These are phyloP conservation scores for Acrossocheilus wenchowensis DNA, from an alignment of 2,797 vertebrate species.

Conservation along the genomic window DNA sequence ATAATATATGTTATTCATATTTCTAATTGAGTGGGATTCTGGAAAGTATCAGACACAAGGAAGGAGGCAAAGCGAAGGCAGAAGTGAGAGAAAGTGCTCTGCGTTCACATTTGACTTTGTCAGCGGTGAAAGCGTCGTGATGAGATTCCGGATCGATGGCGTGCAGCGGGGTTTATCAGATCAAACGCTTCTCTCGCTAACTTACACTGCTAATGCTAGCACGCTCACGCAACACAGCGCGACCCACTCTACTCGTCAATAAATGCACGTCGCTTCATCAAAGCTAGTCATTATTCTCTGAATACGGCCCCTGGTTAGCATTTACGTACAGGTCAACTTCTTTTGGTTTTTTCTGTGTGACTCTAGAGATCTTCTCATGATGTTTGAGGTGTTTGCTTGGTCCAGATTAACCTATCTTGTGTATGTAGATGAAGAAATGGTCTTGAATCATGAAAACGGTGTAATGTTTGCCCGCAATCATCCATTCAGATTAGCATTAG, in stretches of 20 bases:
- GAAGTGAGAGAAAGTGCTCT: too few relatives aligned
- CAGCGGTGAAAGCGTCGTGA: too few relatives aligned
- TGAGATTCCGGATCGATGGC: too few relatives aligned
- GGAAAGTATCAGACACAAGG: too few relatives aligned
- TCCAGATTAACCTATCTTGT: not conserved
- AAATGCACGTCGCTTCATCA: constrained; percentile 12
- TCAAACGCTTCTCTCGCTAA: too few relatives aligned
- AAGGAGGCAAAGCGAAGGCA: too few relatives aligned
- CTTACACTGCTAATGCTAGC: too few relatives aligned
- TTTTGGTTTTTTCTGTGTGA: not conserved
- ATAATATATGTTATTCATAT: too few relatives aligned
- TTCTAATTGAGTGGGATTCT: too few relatives aligned
- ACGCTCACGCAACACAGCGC: too few relatives aligned
- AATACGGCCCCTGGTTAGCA: constrained; percentile 16
- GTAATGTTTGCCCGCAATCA: not conserved
- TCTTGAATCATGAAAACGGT: not conserved
- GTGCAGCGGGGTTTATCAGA: too few relatives aligned
- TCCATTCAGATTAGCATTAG: not conserved
- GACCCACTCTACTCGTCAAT: not conserved
- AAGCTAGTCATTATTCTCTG: constrained; percentile 45
- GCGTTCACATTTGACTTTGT: too few relatives aligned
- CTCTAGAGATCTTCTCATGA: not conserved
- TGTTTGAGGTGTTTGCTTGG: not conserved
- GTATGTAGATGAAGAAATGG: not conserved
- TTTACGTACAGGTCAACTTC: not conserved